A percentile compares a stretch with the other conserved stretches of the same genome.
Conservation (phyloP, 2,888 invertebrate species). For the Copidosoma aretas region DNA sequence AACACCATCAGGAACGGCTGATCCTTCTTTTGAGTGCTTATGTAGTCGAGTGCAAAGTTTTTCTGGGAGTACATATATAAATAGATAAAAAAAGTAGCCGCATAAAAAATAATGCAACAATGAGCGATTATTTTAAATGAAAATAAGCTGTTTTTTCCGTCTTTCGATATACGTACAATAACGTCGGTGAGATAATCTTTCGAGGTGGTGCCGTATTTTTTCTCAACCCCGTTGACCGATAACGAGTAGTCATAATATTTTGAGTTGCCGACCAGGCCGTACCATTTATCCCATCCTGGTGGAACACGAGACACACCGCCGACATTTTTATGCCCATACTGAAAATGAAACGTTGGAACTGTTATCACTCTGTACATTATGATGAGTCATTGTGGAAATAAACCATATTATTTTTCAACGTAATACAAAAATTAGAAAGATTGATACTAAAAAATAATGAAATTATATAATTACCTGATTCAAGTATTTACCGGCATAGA, state of each 20-base stretch:
- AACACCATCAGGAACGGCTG: constrained; percentile 82
- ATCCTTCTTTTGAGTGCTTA: constrained; percentile 57
- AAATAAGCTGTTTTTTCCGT: too few relatives aligned
- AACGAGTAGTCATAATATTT: constrained; percentile 90
- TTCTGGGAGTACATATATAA: constrained; percentile 55
- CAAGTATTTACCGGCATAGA: constrained; percentile 93
- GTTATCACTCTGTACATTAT: too few relatives aligned
- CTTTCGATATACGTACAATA: constrained; percentile 65
- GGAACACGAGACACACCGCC: constrained; percentile 77
- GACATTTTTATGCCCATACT: constrained; percentile 69
- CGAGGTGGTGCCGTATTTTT: constrained; percentile 66
- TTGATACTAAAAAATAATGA: too few relatives aligned
- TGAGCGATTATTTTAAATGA: background rate
- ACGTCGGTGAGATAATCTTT: constrained; percentile 83
- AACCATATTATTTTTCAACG: too few relatives aligned
- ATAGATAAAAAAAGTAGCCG: too few relatives aligned
- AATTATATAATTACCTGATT: constrained; percentile 78
- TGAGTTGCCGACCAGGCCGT: constrained; percentile 88
- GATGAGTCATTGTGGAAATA: too few relatives aligned
- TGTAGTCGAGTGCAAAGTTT: constrained; percentile 65
- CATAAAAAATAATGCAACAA: too few relatives aligned
- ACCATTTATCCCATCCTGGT: constrained; percentile 86
- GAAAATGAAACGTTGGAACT: constrained; percentile 47
- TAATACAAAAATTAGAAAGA: too few relatives aligned
- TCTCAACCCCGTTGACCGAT: constrained; percentile 78